Evolutionary conservation across 1,140 invertebrate genomes (phyloP).

Genomic region (Campoletis sonorensis): DNA sequence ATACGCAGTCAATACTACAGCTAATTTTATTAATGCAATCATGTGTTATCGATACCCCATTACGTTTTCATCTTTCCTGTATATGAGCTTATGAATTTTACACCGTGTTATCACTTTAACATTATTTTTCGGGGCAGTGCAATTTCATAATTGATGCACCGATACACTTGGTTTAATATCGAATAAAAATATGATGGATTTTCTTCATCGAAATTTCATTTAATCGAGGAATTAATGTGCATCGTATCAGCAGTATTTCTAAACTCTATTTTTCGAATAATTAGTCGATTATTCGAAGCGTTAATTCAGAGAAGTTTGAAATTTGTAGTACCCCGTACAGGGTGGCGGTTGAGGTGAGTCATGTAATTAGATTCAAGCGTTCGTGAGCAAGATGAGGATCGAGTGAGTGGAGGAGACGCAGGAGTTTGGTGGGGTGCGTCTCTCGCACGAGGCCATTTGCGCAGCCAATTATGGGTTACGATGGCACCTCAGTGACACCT

Average conservation of each 20-base stretch:
- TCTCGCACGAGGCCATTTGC: slow-evolving; percentile 52
- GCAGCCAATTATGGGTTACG: slow-evolving; percentile 58
- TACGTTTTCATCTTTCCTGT: no score
- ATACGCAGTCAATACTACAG: not conserved
- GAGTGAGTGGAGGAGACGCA: not conserved
- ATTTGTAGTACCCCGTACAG: not conserved
- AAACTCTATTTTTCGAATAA: no score
- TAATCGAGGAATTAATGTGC: no score
- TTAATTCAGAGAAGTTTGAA: not conserved
- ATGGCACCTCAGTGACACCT: slow-evolving; percentile 57
- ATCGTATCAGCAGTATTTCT: no score
- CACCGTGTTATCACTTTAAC: no score
- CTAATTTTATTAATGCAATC: slow-evolving; percentile 13
- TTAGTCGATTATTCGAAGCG: not conserved
- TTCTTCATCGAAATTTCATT: no score
- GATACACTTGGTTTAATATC: no score
- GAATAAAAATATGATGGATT: no score
- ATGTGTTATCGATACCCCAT: not conserved
- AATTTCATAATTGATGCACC: no score
- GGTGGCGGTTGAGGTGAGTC: not conserved
- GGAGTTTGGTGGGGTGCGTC: not conserved
- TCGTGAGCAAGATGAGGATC: not conserved
- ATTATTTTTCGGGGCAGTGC: no score
- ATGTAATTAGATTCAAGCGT: slow-evolving; percentile 26
- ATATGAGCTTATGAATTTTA: no score